Percentiles rank a stretch among this genome's conserved stretches.
These are phyloP conservation scores for Takifugu ocellatus DNA, from an alignment of 2,797 vertebrate species.

Conservation along the genomic window DNA sequence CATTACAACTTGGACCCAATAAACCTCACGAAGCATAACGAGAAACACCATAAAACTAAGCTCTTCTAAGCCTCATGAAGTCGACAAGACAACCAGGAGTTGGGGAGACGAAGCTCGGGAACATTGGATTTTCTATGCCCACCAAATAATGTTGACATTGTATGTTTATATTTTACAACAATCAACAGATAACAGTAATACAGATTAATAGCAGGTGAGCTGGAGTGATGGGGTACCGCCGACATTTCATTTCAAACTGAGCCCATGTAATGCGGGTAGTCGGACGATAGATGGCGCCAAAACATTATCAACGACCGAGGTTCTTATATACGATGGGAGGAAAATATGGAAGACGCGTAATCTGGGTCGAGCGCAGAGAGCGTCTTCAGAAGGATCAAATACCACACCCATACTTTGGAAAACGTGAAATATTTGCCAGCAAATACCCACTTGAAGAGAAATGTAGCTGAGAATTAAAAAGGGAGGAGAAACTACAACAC, in stretches of 20 bases:
- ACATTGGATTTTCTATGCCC: constrained; percentile 23
- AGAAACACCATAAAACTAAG: constrained; percentile 25
- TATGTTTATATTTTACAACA: constrained; percentile 65
- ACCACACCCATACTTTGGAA: constrained; percentile 12
- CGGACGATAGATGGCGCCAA: constrained; percentile 54
- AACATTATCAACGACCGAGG: not conserved
- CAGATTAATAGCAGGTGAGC: constrained; percentile 47
- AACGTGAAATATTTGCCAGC: constrained; percentile 69
- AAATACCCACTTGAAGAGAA: constrained; percentile 54
- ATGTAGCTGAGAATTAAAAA: too few species aligned
- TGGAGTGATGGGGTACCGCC: too few species aligned
- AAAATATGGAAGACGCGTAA: too few species aligned
- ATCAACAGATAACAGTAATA: constrained; percentile 43
- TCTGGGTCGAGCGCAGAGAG: not conserved
- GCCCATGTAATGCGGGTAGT: not conserved
- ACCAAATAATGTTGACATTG: constrained; percentile 48
- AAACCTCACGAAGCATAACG: constrained; percentile 40
- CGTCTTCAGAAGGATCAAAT: constrained; percentile 28
- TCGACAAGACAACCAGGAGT: constrained; percentile 26
- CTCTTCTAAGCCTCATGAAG: constrained; percentile 26
- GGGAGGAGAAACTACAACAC: too few species aligned
- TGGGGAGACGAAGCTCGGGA: constrained; percentile 24
- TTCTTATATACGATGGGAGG: too few species aligned
- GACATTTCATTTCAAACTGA: too few species aligned
- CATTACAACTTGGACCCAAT: constrained; percentile 64